Base-by-base conservation (phyloP, 2,888 invertebrate genomes). In the Keiferia lycopersicella region DNA sequence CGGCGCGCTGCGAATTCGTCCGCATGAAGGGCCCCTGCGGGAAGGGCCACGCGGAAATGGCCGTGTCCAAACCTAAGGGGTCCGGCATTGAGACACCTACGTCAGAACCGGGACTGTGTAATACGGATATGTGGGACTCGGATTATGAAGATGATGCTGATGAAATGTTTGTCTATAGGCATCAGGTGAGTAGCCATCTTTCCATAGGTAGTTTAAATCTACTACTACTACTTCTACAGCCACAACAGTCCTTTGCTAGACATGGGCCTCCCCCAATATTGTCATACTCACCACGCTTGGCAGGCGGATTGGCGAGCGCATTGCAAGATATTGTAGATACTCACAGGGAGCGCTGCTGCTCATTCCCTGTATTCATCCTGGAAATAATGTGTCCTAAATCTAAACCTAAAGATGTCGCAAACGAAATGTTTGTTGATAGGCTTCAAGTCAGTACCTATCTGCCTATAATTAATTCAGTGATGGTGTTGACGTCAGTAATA, bases 21-120 rank as follows among this genome's bases (percentile, higher is more conserved):
- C 94, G 98, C 67, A 98, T 99, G 98, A 96, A 98, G 87, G 99
- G 99, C 14, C 99, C 99, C 14, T 96, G 96, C 80, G 98, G 98
- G 70, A 98, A 98, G 91, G 89, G 90, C 0, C 97, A 98, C 89
- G 99, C 99, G 0, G 99, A 99, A 92, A 98, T 99, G 97, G 98
- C 98, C 0, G 97, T 98, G 60, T 96, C 96, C n/a, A 95, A 97
- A 79, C 97, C 97, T 30, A 96, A 96, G 83, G 97, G 96, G 76
- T 97, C 97, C 16, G 98, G 98, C 0, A 96, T 96, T 1, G 98
- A 98, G 86, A 99, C 99, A 14, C 99, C 99, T 20, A 96, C 96
- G 64, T 97, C 97, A 18, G 98, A 99, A 87, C 97, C 96, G 65
- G 93, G 97, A 92, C 95, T 95, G 76, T 95, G 96, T 76, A 95